A percentile compares a stretch with the other conserved stretches of the same genome.
These are phyloP conservation scores for Petrosia ficiformis DNA, from an alignment of 37 sponge, comb jelly and placozoan species.

Conservation along the genomic window DNA sequence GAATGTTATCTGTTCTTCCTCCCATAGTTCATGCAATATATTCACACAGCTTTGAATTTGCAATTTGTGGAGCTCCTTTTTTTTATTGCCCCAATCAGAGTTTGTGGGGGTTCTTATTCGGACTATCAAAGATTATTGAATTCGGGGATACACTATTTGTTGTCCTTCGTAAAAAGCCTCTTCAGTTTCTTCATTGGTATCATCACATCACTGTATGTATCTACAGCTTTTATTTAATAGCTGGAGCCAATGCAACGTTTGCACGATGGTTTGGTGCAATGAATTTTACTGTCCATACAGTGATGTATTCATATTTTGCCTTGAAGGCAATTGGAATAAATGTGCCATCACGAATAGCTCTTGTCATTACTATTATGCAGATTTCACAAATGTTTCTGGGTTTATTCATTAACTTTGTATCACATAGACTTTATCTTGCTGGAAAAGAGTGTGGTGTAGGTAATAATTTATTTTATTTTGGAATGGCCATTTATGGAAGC, in stretches of 20 bases:
- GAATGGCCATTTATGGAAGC: slow-evolving; percentile 44
- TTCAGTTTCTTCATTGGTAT: slow-evolving; percentile 86
- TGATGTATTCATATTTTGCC: background rate
- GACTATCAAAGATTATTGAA: slow-evolving; percentile 70
- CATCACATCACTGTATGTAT: slow-evolving; percentile 80
- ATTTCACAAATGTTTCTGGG: background rate
- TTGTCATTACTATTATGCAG: background rate
- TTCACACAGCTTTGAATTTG: too few species aligned
- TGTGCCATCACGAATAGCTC: background rate
- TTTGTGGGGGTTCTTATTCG: too few species aligned
- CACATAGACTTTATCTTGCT: background rate
- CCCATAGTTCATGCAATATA: too few species aligned
- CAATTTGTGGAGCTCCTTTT: too few species aligned
- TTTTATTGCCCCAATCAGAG: too few species aligned
- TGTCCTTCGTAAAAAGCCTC: slow-evolving; percentile 60
- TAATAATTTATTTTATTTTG: background rate
- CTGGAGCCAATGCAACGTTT: slow-evolving; percentile 43
- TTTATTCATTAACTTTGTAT: background rate
- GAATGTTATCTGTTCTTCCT: too few species aligned
- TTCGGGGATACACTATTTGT: slow-evolving; percentile 70
- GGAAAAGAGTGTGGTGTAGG: slow-evolving; percentile 11
- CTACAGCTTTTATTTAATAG: slow-evolving; percentile 57
- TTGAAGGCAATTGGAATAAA: background rate
- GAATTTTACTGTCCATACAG: background rate
- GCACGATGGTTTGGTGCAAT: slow-evolving; percentile 7